These are phyloP conservation scores for Ostrea denselamellosa DNA, from an alignment of 1,140 invertebrate species.

Conservation along the genomic window DNA sequence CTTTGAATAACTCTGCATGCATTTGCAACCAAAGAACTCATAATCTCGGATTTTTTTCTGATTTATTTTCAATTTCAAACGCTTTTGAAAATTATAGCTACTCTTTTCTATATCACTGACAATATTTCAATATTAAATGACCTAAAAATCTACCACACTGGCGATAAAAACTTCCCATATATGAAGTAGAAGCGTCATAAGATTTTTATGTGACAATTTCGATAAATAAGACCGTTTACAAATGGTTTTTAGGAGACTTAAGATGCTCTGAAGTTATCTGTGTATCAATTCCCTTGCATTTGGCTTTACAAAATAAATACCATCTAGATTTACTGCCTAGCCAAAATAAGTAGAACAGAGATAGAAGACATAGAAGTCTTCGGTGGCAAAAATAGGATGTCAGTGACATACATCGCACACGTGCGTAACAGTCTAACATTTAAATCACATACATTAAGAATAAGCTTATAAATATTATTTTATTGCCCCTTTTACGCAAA, in stretches of 20 bases:
- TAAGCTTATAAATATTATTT: no score
- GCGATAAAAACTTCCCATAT: neutral
- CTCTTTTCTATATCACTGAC: neutral
- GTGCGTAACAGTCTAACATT: no score
- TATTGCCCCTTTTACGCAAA: no score
- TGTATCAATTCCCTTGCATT: neutral
- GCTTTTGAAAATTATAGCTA: neutral
- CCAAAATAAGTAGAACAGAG: neutral
- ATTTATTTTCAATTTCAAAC: no score
- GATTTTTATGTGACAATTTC: conserved; percentile 9
- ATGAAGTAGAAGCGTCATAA: neutral
- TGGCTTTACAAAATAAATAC: neutral
- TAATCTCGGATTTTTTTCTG: no score
- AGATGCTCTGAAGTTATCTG: neutral
- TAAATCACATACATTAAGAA: no score
- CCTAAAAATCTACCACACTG: neutral
- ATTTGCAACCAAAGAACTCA: no score
- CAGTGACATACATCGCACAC: no score
- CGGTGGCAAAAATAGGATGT: no score
- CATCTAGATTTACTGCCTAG: neutral
- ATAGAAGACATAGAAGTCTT: no score
- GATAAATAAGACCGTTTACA: neutral
- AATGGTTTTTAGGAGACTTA: neutral
- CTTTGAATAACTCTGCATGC: no score
- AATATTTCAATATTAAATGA: conserved; percentile 28